These are phyloP conservation scores for Andricus grossulariae DNA, from an alignment of 1,140 invertebrate genomes.

Conservation along the genomic window DNA sequence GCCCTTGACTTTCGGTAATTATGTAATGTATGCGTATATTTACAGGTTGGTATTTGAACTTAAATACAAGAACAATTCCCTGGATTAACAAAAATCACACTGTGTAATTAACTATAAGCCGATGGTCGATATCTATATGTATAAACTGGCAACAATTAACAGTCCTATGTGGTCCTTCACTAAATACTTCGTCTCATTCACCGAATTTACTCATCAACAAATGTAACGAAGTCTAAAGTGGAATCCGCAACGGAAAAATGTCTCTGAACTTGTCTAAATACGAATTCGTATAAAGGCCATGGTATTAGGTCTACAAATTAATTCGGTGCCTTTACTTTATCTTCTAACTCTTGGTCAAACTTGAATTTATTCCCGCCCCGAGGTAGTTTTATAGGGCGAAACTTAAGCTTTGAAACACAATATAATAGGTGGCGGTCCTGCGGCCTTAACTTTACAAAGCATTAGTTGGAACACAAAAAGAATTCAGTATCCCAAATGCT, in stretches of 20 bases:
- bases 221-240: neutral
- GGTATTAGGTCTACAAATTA: too few species aligned
- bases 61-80: constrained; percentile 74
- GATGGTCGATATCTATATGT: constrained; percentile 58
- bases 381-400: too few species aligned
- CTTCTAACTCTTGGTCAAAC: too few species aligned
- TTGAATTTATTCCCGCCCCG: too few species aligned
- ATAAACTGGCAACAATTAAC: constrained; percentile 76
- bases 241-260: constrained; percentile 16
- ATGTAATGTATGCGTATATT: constrained; percentile 45
- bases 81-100: constrained; percentile 73
- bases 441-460: too few species aligned
- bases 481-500: too few species aligned
- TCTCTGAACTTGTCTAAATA: constrained; percentile 18
- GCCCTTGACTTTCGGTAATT: constrained; percentile 19
- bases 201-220: neutral
- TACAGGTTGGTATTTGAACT: constrained; percentile 56
- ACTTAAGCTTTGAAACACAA: too few species aligned
- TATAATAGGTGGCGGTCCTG: too few species aligned
- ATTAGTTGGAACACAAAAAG: too few species aligned
- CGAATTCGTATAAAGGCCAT: too few species aligned
- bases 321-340: too few species aligned
- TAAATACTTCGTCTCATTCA: neutral
- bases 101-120: constrained; percentile 57
- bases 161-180: constrained; percentile 60